phyloP scores from a whole-genome alignment of 2,113 vertebrate genomes.

The Solea senegalensis region DNA sequence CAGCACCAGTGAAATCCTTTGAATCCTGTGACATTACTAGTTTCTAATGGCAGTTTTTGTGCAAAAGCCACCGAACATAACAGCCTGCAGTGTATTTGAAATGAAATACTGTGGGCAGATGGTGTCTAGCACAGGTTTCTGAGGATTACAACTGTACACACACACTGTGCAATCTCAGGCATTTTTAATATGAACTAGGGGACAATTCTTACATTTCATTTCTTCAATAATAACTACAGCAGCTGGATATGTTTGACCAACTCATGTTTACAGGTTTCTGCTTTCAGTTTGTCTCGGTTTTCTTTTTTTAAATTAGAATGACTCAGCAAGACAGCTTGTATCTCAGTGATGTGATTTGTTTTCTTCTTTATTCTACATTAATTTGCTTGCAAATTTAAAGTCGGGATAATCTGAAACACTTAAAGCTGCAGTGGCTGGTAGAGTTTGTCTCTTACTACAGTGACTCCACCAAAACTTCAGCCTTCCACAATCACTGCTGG shows the following conservation, averaged over 20 bases:
- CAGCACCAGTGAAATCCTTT: constrained; percentile 32
- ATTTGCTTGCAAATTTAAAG: not conserved
- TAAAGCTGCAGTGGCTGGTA: constrained; percentile 13
- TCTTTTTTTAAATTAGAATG: not conserved
- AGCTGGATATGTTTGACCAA: not conserved
- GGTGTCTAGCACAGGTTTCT: not conserved
- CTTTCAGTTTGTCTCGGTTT: constrained; percentile 2
- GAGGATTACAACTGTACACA: constrained; percentile 4
- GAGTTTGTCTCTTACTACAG: constrained; percentile 23
- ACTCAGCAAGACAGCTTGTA: not conserved
- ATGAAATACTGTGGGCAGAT: constrained; percentile 26
- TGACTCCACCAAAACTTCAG: not conserved
- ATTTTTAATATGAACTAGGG: constrained; percentile 1
- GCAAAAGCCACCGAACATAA: constrained; percentile 1
- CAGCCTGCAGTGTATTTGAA: not conserved
- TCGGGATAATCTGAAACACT: too few relatives aligned
- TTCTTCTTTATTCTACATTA: not conserved
- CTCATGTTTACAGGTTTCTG: constrained; percentile 4
- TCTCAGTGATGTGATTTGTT: not conserved
- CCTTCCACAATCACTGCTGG: too few relatives aligned
- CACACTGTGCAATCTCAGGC: not conserved
- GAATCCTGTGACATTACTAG: constrained; percentile 19
- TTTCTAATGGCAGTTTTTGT: constrained; percentile 15
- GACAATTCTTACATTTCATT: not conserved
- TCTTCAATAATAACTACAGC: not conserved